Evolutionary conservation across 2,888 invertebrate species (phyloP).

Genomic region (Cephus nigrinus): DNA sequence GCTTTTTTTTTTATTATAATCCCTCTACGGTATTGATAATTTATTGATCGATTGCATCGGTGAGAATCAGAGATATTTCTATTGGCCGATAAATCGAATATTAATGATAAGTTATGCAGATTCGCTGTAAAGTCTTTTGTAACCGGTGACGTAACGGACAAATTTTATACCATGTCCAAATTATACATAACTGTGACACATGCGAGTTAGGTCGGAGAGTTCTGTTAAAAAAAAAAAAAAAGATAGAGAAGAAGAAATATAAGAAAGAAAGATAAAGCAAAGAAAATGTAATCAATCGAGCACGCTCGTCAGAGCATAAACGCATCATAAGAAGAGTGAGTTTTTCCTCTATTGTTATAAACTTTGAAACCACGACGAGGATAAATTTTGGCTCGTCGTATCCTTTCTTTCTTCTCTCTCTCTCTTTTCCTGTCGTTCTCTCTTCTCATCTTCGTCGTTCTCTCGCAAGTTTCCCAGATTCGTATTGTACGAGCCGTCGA

Average conservation of each 20-base stretch:
- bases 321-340: neutral
- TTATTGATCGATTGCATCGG: neutral
- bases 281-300: neutral
- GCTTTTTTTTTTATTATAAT: neutral
- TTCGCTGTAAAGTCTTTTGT: neutral
- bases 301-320: neutral
- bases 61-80: neutral
- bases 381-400: neutral
- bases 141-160: neutral
- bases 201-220: neutral
- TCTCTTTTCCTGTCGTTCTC: neutral
- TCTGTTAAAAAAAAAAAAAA: neutral
- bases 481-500: neutral
- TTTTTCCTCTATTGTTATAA: neutral
- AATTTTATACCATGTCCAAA: neutral
- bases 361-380: neutral
- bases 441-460: neutral
- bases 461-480: neutral
- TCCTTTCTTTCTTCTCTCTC: neutral
- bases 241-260: slow-evolving; percentile 7
- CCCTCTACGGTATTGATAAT: neutral
- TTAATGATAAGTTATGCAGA: neutral
- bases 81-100: neutral
- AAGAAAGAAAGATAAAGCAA: neutral
- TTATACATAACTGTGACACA: neutral